A percentile compares a stretch with the other conserved stretches of the same genome.
Evolutionary conservation across 2,797 vertebrate species (phyloP).

Genomic region (Anniella stebbinsi): DNA sequence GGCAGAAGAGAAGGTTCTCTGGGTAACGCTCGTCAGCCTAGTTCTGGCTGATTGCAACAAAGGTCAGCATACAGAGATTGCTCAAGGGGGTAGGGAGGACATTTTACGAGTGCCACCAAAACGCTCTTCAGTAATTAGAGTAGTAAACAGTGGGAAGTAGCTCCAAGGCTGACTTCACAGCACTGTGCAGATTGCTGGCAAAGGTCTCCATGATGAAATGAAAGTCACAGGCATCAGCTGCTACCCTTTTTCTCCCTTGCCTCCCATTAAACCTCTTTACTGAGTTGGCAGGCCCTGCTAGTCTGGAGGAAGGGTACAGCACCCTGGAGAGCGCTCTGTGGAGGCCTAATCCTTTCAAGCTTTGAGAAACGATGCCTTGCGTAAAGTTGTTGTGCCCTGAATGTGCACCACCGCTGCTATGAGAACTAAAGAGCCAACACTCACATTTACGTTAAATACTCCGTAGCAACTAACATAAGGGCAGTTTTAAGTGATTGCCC

Average conservation of each 20-base stretch:
- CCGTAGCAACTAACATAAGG: neutral
- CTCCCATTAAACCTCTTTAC: slow-evolving; percentile 27
- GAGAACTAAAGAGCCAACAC: slow-evolving; percentile 64
- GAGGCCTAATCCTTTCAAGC: slow-evolving; percentile 57
- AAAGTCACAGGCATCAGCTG: slow-evolving; percentile 41
- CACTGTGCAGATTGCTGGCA: slow-evolving; percentile 4
- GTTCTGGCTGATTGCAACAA: no score
- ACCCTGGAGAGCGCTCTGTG: slow-evolving; percentile 56
- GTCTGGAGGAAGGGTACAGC: slow-evolving; percentile 38
- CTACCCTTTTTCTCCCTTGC: slow-evolving; percentile 32
- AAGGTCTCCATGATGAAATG: slow-evolving; percentile 28
- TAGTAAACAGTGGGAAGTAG: slow-evolving; percentile 26
- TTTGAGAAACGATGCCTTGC: slow-evolving; percentile 51
- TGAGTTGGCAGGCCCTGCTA: slow-evolving; percentile 59
- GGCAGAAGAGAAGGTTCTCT: no score
- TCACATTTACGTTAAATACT: neutral
- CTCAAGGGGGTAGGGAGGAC: neutral
- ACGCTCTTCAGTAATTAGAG: slow-evolving; percentile 16
- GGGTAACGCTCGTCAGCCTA: no score
- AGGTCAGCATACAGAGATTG: slow-evolving; percentile 29
- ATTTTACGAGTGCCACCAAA: slow-evolving; percentile 9
- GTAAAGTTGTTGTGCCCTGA: slow-evolving; percentile 49
- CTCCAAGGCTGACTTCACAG: neutral
- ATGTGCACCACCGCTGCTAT: slow-evolving; percentile 61
- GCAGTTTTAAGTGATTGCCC: neutral